phyloP scores from a whole-genome alignment of 2,113 vertebrate species.

The zebrafish (Danio rerio) region DNA sequence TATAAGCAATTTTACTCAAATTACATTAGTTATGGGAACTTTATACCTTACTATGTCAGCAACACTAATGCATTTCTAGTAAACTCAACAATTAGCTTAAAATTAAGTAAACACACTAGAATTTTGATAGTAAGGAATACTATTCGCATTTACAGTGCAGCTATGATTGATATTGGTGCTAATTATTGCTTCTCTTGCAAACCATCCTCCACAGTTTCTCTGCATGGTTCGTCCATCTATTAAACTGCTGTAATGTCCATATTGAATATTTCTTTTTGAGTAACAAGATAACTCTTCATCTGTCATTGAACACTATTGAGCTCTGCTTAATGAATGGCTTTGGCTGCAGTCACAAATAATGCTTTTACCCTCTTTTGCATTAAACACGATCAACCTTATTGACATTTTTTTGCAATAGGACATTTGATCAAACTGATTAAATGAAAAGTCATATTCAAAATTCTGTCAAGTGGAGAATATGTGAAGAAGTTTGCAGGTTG shows the following conservation, averaged over 20 bases:
- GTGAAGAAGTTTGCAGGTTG: not conserved
- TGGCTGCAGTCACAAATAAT: conserved; percentile 66
- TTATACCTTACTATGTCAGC: no score
- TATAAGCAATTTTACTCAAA: no score
- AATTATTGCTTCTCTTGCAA: conserved; percentile 63
- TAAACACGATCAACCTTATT: conserved; percentile 53
- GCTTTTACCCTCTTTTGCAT: conserved; percentile 59
- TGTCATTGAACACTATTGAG: conserved; percentile 66
- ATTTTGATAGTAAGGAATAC: no score
- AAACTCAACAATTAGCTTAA: no score
- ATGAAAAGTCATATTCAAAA: not conserved
- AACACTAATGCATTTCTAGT: no score
- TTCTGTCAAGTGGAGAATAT: not conserved
- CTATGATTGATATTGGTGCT: conserved; percentile 65
- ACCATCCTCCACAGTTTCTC: conserved; percentile 57
- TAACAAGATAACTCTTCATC: conserved; percentile 71
- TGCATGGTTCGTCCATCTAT: conserved; percentile 69
- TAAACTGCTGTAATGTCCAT: conserved; percentile 63
- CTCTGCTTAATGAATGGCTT: conserved; percentile 67
- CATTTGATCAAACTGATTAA: not conserved
- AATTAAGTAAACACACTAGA: no score
- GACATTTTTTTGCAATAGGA: not conserved
- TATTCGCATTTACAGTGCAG: no score
- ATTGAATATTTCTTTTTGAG: conserved; percentile 64
- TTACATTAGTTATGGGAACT: no score